These are phyloP conservation scores for Drosophila sordidapex DNA, from an alignment of 2,888 invertebrate species.

Conservation along the genomic window DNA sequence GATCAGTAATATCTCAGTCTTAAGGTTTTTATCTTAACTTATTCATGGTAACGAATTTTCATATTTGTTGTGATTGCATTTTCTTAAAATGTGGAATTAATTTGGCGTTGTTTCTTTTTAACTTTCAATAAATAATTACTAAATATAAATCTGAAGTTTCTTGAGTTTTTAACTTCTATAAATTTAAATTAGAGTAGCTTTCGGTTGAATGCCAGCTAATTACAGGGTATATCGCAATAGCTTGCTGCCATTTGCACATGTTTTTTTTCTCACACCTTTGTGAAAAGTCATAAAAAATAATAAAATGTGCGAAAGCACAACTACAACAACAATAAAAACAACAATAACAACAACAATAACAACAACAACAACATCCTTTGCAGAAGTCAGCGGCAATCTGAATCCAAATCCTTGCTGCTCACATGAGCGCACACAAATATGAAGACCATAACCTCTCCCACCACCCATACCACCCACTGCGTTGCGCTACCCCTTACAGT, in stretches of 20 bases:
- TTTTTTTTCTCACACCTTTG: constrained; percentile 57
- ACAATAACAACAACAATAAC: constrained; percentile 4
- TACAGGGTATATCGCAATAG: constrained; percentile 39
- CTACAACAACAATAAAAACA: constrained; percentile 44
- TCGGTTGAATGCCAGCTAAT: constrained; percentile 7
- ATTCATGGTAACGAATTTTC: not conserved
- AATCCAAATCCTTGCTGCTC: constrained; percentile 54
- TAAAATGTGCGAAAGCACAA: constrained; percentile 75
- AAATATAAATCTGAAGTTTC: not conserved
- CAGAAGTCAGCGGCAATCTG: constrained; percentile 32
- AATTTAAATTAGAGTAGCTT: not conserved
- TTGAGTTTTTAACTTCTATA: not conserved
- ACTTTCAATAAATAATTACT: not conserved
- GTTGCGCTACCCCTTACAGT: not conserved
- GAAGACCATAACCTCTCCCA: constrained; percentile 49
- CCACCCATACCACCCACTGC: not conserved
- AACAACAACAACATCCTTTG: not conserved
- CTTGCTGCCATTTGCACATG: constrained; percentile 21
- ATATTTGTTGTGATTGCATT: too few relatives aligned
- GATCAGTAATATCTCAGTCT: not conserved
- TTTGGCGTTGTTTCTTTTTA: not conserved
- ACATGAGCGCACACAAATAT: constrained; percentile 76
- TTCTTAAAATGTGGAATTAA: not conserved
- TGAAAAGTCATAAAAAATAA: constrained; percentile 77
- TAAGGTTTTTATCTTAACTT: not conserved